These are phyloP conservation scores for Dicerorhinus sumatrensis DNA, from an alignment of 2,113 vertebrate genomes.

Conservation along the genomic window DNA sequence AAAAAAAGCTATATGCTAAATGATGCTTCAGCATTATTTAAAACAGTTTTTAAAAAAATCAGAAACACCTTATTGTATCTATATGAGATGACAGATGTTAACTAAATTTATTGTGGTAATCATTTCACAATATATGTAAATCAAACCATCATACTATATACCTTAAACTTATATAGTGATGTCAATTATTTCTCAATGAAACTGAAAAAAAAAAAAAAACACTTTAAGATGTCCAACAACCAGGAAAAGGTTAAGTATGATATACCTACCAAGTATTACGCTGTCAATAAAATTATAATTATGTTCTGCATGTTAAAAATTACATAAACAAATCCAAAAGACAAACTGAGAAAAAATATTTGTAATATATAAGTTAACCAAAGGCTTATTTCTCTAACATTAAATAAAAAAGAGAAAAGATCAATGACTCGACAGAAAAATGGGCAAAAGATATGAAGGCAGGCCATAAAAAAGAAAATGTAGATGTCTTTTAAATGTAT, in stretches of 20 bases:
- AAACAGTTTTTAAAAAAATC: not conserved
- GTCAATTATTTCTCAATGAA: not conserved
- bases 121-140: not conserved
- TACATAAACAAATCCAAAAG: not conserved
- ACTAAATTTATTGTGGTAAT: not conserved
- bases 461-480: conserved; percentile 4
- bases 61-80: not conserved
- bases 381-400: not conserved
- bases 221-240: not conserved
- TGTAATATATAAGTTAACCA: not conserved
- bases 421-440: not conserved
- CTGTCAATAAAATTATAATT: not conserved
- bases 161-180: not conserved
- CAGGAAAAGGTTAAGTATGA: not conserved
- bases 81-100: not conserved
- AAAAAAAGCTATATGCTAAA: not conserved
- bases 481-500: not conserved
- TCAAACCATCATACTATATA: not conserved
- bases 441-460: not conserved
- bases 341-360: not conserved
- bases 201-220: not conserved
- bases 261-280: not conserved
- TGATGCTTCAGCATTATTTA: not conserved
- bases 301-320: not conserved
- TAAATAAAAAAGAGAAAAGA: not conserved